These are phyloP conservation scores for Nycticorax nycticorax DNA, from an alignment of 2,113 vertebrate species.

Conservation along the genomic window DNA sequence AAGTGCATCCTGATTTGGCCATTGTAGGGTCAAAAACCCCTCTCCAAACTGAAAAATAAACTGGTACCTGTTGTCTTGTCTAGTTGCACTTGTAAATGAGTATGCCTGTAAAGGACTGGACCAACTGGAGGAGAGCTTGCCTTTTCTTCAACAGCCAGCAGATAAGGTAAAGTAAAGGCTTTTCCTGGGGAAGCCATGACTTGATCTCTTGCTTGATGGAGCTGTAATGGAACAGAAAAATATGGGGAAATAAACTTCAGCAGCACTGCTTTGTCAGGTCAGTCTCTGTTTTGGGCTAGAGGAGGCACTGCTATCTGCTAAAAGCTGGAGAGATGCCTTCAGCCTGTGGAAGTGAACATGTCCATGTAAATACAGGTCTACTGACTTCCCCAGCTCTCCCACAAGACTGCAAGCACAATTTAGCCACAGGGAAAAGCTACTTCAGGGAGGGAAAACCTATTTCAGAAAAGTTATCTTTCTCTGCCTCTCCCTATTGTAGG, in stretches of 20 bases:
- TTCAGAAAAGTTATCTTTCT: not conserved
- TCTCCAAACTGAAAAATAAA: not conserved
- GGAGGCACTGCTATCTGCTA: not conserved
- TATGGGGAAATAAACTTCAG: not conserved
- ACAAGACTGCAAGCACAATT: not conserved
- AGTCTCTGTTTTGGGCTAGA: not conserved
- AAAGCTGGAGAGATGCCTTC: not conserved
- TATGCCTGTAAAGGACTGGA: constrained; percentile 88
- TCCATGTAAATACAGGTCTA: fast-evolving
- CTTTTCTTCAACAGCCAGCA: constrained; percentile 88
- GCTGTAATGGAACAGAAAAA: not conserved
- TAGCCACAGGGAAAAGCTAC: not conserved
- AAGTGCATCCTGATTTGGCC: not conserved
- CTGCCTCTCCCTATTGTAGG: constrained; percentile 59
- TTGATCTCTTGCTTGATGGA: not conserved
- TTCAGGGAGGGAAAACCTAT: not conserved
- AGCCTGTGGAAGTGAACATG: fast-evolving
- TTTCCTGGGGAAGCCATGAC: not conserved
- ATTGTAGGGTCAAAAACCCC: not conserved
- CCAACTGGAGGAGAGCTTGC: constrained; percentile 87
- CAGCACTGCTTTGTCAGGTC: not conserved
- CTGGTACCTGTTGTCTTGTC: not conserved
- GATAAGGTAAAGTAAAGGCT: constrained; percentile 81
- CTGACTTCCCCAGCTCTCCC: not conserved
- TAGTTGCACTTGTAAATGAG: constrained; percentile 86